phyloP scores from a whole-genome alignment of 2,113 vertebrate species.

The Accipiter cooperii region DNA sequence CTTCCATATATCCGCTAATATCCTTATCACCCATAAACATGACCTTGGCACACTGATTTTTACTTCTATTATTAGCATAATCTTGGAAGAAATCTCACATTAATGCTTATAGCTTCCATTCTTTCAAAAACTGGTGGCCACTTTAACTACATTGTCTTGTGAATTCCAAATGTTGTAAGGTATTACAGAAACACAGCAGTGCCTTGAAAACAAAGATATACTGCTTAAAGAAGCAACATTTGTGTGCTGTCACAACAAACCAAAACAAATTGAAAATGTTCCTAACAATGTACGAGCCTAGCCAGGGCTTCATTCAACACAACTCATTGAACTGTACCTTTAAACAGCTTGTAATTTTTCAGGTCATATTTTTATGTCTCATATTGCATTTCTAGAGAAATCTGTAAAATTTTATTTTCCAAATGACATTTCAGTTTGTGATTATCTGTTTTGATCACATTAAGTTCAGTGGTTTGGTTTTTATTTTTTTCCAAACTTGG shows the following conservation, averaged over 20 bases:
- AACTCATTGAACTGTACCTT: background rate
- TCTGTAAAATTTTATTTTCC: background rate
- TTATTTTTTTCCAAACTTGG: background rate
- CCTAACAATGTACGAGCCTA: background rate
- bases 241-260: background rate
- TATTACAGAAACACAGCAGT: background rate
- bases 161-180: background rate
- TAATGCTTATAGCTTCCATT: slow-evolving; percentile 12
- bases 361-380: background rate
- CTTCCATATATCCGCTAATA: background rate
- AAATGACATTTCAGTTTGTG: background rate
- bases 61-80: slow-evolving; percentile 21
- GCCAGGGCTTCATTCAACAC: background rate
- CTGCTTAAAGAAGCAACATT: background rate
- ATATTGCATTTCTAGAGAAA: background rate
- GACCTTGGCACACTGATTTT: background rate
- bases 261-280: background rate
- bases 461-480: background rate
- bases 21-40: background rate
- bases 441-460: background rate
- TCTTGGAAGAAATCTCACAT: background rate
- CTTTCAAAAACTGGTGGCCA: background rate
- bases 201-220: background rate
- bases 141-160: background rate
- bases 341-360: background rate